phyloP scores from a whole-genome alignment of 2,113 vertebrate species.

The Brienomyrus longianalis region DNA sequence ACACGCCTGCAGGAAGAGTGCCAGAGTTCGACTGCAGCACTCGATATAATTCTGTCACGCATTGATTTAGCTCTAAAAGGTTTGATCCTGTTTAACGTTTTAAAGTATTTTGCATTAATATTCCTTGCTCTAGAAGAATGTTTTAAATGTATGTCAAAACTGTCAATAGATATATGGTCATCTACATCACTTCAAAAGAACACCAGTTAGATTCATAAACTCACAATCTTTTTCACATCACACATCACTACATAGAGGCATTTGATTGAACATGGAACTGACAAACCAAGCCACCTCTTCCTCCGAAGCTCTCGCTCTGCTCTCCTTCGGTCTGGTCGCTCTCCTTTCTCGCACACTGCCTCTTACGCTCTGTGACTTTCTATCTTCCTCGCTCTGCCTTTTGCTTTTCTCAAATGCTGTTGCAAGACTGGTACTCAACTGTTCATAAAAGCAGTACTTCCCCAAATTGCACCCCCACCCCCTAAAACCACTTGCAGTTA shows the following conservation, averaged over 20 bases:
- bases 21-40: neutral
- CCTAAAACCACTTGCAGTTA: slow-evolving; percentile 2
- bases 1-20: neutral
- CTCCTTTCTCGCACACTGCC: neutral
- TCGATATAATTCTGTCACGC: neutral
- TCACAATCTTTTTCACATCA: neutral
- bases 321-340: neutral
- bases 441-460: slow-evolving; percentile 50
- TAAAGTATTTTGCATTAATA: neutral
- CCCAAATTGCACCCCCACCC: slow-evolving; percentile 34
- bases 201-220: neutral
- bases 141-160: neutral
- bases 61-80: neutral
- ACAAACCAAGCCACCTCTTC: neutral
- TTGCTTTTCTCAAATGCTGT: slow-evolving; percentile 28
- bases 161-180: neutral
- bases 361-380: neutral
- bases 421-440: slow-evolving; percentile 45
- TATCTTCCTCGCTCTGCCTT: neutral
- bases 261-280: neutral
- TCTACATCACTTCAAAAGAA: neutral
- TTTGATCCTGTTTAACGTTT: neutral
- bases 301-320: neutral
- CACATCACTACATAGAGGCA: neutral
- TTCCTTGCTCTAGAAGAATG: neutral